Conservation (phyloP, 2,113 vertebrate genomes). For the Alethe diademata region DNA sequence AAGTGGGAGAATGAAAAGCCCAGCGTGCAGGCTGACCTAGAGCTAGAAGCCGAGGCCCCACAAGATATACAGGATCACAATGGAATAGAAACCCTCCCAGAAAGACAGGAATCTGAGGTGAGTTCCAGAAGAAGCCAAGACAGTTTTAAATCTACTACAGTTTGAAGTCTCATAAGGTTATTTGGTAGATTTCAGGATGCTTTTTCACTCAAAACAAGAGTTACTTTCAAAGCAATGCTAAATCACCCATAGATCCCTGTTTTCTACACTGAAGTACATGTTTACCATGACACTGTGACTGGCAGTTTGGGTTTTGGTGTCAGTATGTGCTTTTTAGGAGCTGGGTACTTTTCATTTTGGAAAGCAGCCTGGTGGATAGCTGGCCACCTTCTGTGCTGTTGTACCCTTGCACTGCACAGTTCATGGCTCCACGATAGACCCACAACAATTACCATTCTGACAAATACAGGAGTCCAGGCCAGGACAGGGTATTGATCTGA, state of each 20-base stretch:
- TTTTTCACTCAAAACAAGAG: background rate
- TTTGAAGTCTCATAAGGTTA: background rate
- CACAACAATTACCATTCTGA: background rate
- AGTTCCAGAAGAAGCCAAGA: background rate
- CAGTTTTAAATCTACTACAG: background rate
- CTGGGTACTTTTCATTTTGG: background rate
- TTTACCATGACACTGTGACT: background rate
- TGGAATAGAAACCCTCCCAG: conserved; percentile 63
- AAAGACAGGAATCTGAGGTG: conserved; percentile 78
- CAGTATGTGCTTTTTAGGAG: background rate
- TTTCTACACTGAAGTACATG: background rate
- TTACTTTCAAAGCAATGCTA: background rate
- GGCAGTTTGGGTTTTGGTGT: background rate
- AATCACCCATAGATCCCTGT: background rate
- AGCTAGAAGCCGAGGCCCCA: conserved; percentile 62
- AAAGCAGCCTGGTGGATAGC: background rate
- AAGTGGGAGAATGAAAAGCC: conserved; percentile 89
- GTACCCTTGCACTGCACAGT: background rate
- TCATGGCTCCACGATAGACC: background rate
- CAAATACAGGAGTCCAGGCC: background rate
- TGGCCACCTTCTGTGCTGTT: background rate
- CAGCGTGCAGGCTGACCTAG: conserved; percentile 45
- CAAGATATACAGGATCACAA: conserved; percentile 68
- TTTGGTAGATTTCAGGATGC: background rate
- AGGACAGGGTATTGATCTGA: background rate